These are phyloP conservation scores for Diceros bicornis DNA, from an alignment of 2,797 vertebrate genomes.

Conservation along the genomic window DNA sequence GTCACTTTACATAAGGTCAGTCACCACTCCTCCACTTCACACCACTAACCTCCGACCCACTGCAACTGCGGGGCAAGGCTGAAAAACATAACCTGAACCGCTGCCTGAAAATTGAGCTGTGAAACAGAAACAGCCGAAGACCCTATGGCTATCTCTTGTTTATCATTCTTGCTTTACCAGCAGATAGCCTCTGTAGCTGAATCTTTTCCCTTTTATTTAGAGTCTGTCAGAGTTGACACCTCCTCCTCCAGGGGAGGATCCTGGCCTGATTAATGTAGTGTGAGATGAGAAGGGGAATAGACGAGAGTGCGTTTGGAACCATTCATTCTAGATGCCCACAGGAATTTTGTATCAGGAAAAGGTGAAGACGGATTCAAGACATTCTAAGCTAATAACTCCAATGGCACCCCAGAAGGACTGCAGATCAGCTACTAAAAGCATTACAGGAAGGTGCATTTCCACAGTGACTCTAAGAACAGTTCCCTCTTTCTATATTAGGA, in stretches of 20 bases:
- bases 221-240: background rate
- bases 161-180: background rate
- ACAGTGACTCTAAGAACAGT: background rate
- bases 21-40: too few species aligned
- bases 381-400: background rate
- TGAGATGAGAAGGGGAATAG: background rate
- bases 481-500: background rate
- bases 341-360: background rate
- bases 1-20: background rate
- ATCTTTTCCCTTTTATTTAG: slow-evolving; percentile 9
- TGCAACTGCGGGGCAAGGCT: too few species aligned
- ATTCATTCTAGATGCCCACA: background rate
- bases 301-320: background rate
- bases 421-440: background rate
- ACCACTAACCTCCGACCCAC: too few species aligned
- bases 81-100: background rate
- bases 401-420: background rate
- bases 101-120: background rate
- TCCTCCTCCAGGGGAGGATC: background rate
- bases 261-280: background rate
- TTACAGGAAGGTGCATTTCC: background rate
- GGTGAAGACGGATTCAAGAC: background rate
- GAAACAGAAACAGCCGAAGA: background rate
- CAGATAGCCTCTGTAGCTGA: background rate
- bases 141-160: background rate